Evolutionary conservation across 2,797 vertebrate species (phyloP), one percentile per base, ranked within the genome.

Genomic region (Coilia nasus): DNA sequence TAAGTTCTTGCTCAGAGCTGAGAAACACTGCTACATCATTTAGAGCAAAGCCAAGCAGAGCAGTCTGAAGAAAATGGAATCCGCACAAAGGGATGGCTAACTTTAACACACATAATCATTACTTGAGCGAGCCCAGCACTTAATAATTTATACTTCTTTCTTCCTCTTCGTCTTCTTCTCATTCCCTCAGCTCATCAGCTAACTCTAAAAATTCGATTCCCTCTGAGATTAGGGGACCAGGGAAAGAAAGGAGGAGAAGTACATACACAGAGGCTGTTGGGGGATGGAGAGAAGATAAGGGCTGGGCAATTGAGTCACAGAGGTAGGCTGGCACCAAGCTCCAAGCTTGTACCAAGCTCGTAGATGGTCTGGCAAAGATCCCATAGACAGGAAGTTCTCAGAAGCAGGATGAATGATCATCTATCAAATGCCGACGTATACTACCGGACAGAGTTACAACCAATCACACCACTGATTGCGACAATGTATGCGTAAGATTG

Each of bases 81-180:
- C 82, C 83, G 83, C 81, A 41, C 35, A 85, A 86, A 11, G 64
- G 83, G 87, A 59, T 88, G 88, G 82, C 86, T 86, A 89, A 86
- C 87, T 85, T 78, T 41, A 86, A 87, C 87, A 82, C 62, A 83
- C 44, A 87, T 86, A 85, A 89, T 87, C 83, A 90, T 87, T 89
- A 90, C 82, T 86, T n/a, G 25, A 84, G 85, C 83, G 82, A 89
- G 82, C 83, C 80, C 50, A 50, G 71, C 54, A 64, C 83, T 92
- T 88, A 93, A 93, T 93, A 90, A 90, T 89, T 86, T 83, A 93
- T 90, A 86, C 50, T 81, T 82, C 84, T 90, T 85, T 92, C 87
- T 83, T 80, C 84, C 50, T 44, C 35, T 11, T 78, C 1, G 50
- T 54, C 35, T n/a, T 78, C 17, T 31, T 31, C 7, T 31, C 19